Evolutionary conservation across 2,797 vertebrate species (phyloP), one percentile per base, ranked within the genome.

Genomic region (Remorina albescens): DNA sequence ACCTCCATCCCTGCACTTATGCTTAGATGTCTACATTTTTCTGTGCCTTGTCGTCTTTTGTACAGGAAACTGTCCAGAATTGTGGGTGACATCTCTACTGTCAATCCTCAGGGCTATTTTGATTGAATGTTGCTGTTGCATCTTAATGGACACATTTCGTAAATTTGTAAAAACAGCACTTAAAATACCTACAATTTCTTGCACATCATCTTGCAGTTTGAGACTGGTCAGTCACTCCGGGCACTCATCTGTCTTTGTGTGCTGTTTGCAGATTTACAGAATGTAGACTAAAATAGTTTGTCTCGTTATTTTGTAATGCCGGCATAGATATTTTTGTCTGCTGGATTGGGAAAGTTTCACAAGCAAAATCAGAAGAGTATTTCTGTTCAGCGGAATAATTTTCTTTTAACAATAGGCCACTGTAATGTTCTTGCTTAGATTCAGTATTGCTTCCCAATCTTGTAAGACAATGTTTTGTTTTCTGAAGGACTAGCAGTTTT

Each of bases 261-360:
- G 80, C 71, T 78, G 63, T 77, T 84, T 78, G 26, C 56, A 71
- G 70, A 70, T 83, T 76, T 72, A 36, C 77, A 87, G 50, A 83
- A 84, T 68, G 59, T 67, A 21, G 16, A 39, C 4, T 19, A 8
- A 9, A 54, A 25, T 39, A 49, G 25, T 53, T 51, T 0, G 8
- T 47, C 41, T 67, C 11, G 0, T 39, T 30, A 23, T 55, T 59
- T 70, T 47, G 32, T 58, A 34, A 21, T 67, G 15, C 71, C 4
- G 9, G 8, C 18, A 37, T 49, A 21, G 18, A 32, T 63, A 37
- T 23, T 10, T 26, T 46, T 67, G 26, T 71, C 53, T 71, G 19
- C 74, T 74, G 26, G 79, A 66, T 26, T 81, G 62, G 68, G 67
- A 81, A 74, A n/a, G 18, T 61, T 68, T 71, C 8, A 54, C 26